These are phyloP conservation scores for Callocephalon fimbriatum DNA, from an alignment of 2,113 vertebrate genomes.

Conservation along the genomic window DNA sequence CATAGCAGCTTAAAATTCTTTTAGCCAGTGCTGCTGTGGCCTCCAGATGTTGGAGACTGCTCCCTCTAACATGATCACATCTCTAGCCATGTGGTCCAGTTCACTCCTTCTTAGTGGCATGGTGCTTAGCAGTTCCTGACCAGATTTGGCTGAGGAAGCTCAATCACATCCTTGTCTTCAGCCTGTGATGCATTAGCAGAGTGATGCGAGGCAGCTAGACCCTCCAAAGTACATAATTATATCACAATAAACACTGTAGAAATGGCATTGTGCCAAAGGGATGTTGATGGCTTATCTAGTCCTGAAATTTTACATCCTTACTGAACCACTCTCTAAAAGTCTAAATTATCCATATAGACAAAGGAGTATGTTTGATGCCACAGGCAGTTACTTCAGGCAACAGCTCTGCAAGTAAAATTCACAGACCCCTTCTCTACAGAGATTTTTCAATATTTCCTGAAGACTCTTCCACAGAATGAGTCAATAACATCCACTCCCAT, in stretches of 20 bases:
- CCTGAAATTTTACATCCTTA: not conserved
- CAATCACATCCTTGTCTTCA: not conserved
- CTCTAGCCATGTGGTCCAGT: not conserved
- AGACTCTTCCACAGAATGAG: not conserved
- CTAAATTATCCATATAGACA: not conserved
- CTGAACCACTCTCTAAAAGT: not conserved
- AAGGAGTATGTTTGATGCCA: not conserved
- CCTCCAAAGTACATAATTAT: not conserved
- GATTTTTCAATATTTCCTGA: not conserved
- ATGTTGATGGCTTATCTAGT: not conserved
- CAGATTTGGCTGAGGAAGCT: not conserved
- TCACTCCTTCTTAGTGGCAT: accelerated
- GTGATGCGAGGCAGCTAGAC: not conserved
- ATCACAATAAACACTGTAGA: not conserved
- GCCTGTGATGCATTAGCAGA: not conserved
- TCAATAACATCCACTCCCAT: not conserved
- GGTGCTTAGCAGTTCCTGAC: not conserved
- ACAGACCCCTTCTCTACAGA: not conserved
- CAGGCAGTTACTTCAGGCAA: not conserved
- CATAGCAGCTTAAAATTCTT: not conserved
- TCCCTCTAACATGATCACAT: not conserved
- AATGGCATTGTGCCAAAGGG: not conserved
- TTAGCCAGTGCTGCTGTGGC: not conserved
- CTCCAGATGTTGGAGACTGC: not conserved
- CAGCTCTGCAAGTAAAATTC: not conserved